Percentiles rank a stretch among this genome's conserved stretches.
Evolutionary conservation across 2,113 vertebrate species (phyloP).

Genomic region (Trichechus manatus): DNA sequence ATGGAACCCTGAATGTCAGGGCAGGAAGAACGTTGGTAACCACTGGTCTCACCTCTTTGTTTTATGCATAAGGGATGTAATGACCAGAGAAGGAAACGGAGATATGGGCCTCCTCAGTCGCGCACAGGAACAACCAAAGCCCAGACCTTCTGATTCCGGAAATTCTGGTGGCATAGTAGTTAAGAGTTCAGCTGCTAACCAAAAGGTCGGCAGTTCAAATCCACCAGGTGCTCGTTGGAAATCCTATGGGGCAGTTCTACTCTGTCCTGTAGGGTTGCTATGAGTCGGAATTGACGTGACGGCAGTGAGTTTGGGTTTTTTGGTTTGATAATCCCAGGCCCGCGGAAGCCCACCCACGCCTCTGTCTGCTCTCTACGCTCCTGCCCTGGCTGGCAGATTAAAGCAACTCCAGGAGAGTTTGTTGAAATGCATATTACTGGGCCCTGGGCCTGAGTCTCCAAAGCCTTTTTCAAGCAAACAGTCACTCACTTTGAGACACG

Average conservation of each 20-base stretch:
- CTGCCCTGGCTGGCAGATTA: neutral
- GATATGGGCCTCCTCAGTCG: no score
- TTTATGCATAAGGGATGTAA: neutral
- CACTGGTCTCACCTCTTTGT: neutral
- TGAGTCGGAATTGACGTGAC: no score
- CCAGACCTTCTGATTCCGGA: neutral
- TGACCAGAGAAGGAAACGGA: neutral
- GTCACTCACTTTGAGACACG: neutral
- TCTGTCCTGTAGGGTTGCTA: no score
- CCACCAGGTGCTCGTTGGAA: no score
- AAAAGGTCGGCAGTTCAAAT: no score
- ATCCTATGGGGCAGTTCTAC: no score
- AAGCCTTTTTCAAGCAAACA: neutral
- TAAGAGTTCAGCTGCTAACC: no score
- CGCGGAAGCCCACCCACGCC: rapidly evolving
- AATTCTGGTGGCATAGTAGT: no score
- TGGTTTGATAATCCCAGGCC: neutral
- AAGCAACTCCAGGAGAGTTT: rapidly evolving
- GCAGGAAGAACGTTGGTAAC: neutral
- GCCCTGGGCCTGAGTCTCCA: neutral
- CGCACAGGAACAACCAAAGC: neutral
- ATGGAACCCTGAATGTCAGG: neutral
- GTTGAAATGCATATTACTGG: rapidly evolving
- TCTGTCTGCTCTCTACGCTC: rapidly evolving
- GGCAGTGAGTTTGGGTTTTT: no score